Percentiles rank a stretch among this genome's conserved stretches.
Conservation (phyloP, 35 echinoderm and acorn worm genomes). For the Strongylocentrotus purpuratus region DNA sequence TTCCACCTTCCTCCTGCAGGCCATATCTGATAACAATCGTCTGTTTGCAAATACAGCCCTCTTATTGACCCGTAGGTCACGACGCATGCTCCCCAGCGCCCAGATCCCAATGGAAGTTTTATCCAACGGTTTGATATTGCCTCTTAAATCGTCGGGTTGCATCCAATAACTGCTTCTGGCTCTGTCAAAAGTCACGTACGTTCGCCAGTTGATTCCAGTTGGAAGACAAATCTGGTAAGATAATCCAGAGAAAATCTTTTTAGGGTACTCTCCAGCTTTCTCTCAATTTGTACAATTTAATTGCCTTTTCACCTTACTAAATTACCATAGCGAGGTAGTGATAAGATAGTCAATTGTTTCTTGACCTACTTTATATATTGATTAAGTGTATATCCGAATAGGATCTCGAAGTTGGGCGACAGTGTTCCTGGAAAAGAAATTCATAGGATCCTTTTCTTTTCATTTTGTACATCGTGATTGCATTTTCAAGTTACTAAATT, state of each 20-base stretch:
- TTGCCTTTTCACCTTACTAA: neutral
- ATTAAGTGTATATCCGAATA: neutral
- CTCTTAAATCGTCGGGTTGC: neutral
- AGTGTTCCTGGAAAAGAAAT: too few species aligned
- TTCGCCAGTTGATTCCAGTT: neutral
- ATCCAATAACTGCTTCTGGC: neutral
- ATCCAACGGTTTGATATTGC: neutral
- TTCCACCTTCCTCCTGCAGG: neutral
- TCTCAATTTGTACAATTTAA: too few species aligned
- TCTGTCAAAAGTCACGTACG: neutral
- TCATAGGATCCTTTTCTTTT: too few species aligned
- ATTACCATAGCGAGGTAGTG: neutral
- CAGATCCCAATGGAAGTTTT: neutral
- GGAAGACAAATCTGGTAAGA: neutral
- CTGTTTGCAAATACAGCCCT: neutral
- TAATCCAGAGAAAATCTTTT: neutral
- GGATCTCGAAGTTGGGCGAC: neutral
- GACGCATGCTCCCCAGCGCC: neutral
- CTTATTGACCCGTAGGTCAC: neutral
- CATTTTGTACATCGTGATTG: too few species aligned
- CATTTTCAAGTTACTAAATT: too few species aligned
- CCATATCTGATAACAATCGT: neutral
- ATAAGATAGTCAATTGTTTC: neutral
- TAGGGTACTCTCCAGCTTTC: too few species aligned
- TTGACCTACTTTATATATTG: neutral